These are phyloP conservation scores for Sarcophaga peregrina DNA, from an alignment of 1,140 invertebrate species.

Conservation along the genomic window DNA sequence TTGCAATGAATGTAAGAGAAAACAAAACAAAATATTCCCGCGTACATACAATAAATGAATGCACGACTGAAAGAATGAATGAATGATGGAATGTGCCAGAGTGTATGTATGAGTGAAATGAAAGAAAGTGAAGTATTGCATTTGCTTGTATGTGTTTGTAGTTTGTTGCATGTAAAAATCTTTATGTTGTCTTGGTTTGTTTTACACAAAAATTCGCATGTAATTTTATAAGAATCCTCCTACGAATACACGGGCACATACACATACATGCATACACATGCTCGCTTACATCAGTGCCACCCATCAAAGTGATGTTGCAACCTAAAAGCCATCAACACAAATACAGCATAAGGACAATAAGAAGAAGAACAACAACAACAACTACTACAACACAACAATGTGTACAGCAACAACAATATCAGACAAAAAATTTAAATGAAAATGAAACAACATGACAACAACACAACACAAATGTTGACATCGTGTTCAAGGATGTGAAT, in stretches of 20 bases:
- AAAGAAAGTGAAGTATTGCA: too few relatives aligned
- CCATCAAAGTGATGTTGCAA: constrained; percentile 35
- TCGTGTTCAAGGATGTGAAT: constrained; percentile 20
- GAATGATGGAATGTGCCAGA: neutral
- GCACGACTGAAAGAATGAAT: neutral
- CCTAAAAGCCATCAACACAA: constrained; percentile 31
- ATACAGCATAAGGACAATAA: neutral
- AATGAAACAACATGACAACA: constrained; percentile 27
- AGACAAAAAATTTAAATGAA: neutral
- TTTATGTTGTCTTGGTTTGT: constrained; percentile 35
- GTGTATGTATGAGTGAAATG: neutral
- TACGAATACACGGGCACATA: neutral
- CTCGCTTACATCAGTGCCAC: neutral
- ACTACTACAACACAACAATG: too few relatives aligned
- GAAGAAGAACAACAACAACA: neutral
- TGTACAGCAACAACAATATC: too few relatives aligned
- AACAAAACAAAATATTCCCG: neutral
- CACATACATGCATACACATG: too few relatives aligned
- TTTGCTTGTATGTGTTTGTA: too few relatives aligned
- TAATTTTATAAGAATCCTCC: neutral
- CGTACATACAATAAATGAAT: neutral
- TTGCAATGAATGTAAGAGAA: neutral
- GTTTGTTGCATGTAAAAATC: neutral
- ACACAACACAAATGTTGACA: constrained; percentile 35
- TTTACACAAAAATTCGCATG: constrained; percentile 39